phyloP scores from a whole-genome alignment of 1,140 invertebrate genomes.

The Trachelipus rathkii region DNA sequence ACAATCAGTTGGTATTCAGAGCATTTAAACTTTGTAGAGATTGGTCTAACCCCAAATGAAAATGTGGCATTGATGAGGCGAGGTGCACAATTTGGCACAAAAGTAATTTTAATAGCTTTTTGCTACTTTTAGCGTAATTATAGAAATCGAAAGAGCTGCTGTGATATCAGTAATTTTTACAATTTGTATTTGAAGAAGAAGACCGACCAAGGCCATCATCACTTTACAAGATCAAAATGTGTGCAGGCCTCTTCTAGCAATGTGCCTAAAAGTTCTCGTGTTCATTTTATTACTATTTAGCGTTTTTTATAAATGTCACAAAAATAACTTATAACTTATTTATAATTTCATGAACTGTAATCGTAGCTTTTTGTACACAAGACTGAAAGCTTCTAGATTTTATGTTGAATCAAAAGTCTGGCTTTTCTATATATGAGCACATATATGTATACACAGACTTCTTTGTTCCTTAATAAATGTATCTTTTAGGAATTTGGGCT shows the following conservation, averaged over 20 bases:
- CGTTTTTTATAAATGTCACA: no score
- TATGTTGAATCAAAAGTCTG: background rate
- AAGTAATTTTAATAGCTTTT: background rate
- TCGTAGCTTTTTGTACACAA: conserved; percentile 7
- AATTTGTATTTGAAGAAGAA: background rate
- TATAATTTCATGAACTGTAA: background rate
- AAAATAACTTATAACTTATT: no score
- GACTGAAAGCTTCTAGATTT: background rate
- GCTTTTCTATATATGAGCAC: conserved; percentile 4
- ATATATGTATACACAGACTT: conserved; percentile 3
- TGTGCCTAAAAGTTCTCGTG: background rate
- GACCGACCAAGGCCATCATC: background rate
- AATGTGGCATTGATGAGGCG: no score
- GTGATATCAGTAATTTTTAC: background rate
- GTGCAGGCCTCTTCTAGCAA: conserved; percentile 4
- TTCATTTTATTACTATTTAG: background rate
- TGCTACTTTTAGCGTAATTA: background rate
- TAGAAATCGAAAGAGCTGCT: conserved; percentile 1
- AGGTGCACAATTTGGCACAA: no score
- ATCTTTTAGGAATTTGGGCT: background rate
- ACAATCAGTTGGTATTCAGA: background rate
- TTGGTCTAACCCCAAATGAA: no score
- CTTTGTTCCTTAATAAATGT: conserved; percentile 8
- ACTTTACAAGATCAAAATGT: background rate
- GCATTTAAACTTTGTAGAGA: background rate